These are phyloP conservation scores for Coregonus ussuriensis DNA, from an alignment of 2,797 vertebrate species.

Conservation along the genomic window DNA sequence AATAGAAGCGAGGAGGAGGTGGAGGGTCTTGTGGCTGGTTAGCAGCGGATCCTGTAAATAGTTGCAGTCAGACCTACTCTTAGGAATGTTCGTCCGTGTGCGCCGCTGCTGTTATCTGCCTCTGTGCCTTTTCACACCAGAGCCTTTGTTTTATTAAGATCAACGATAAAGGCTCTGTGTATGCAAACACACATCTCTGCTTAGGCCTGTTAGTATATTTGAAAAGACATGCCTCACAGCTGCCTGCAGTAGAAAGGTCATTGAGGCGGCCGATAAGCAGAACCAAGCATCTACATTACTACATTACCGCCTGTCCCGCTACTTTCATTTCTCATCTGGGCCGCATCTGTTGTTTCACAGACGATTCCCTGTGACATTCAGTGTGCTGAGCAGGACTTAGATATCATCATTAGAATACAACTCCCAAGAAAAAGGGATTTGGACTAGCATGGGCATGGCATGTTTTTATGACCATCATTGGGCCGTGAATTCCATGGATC, in stretches of 20 bases:
- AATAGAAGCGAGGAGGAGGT: conserved; percentile 59
- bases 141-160: conserved; percentile 73
- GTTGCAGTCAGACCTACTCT: conserved; percentile 25
- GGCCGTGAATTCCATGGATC: conserved; percentile 39
- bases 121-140: conserved; percentile 45
- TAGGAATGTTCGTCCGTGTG: not conserved
- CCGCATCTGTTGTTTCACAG: conserved; percentile 41
- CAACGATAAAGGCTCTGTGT: conserved; percentile 61
- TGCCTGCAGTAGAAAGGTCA: conserved; percentile 67
- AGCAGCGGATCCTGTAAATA: conserved; percentile 62
- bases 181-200: conserved; percentile 55
- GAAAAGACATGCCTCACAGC: conserved; percentile 64
- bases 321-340: conserved; percentile 53
- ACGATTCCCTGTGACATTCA: conserved; percentile 42
- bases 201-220: conserved; percentile 51
- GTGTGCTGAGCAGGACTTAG: conserved; percentile 35
- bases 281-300: conserved; percentile 58
- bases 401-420: conserved; percentile 57
- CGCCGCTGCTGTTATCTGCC: conserved; percentile 41
- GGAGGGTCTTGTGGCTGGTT: conserved; percentile 62
- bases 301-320: conserved; percentile 39
- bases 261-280: conserved; percentile 59
- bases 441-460: conserved; percentile 24
- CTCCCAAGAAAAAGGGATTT: conserved; percentile 38
- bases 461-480: conserved; percentile 17